Base-by-base conservation (phyloP, 2,888 invertebrate species). In the Stegana nigrithorax region DNA sequence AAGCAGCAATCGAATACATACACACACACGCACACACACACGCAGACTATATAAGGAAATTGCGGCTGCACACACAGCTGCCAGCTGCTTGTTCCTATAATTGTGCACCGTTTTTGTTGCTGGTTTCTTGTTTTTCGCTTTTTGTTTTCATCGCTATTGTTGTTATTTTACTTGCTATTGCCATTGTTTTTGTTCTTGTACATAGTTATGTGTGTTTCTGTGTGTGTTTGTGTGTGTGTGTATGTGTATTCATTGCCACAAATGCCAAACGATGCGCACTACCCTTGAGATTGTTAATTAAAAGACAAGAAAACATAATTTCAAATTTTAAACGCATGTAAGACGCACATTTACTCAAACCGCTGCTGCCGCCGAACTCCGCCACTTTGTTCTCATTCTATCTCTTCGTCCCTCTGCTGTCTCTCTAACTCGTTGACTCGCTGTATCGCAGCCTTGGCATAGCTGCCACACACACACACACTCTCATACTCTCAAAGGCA, bases 241-340 rank as follows among this genome's bases (percentile, higher is more conserved):
- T n/a, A n/a, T n/a, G n/a, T 10, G 36, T 10, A 36, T n/a, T 8
- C 36, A 36, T 14, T 36, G 10, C 36, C 36, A 36, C 14, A n/a
- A 17, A 50, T 8, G 23, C 10, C 39, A 63, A 45, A 42, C 60
- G 53, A 67, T 55, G 60, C 70, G 62, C 67, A 71, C 65, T 65
- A 67, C 78, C 71, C 74, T 71, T 70, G 76, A 76, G 74, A 75
- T 73, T 75, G 78, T 75, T 78, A 78, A 75, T 78, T 75, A 76
- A 75, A 78, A 75, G 76, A 75, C 78, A 75, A 78, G 78, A 78
- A 78, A 78, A 75, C 73, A 75, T 77, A 75, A 77, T 75, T 78
- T 75, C 78, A 73, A 75, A 77, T 25, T 65, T 67, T 29, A 7
- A 29, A 10, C 10, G 6, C 10, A 29, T 29, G 29, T 29, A 29